Conservation (phyloP, 2,113 vertebrate genomes). For the Orthochromis indermauri region DNA sequence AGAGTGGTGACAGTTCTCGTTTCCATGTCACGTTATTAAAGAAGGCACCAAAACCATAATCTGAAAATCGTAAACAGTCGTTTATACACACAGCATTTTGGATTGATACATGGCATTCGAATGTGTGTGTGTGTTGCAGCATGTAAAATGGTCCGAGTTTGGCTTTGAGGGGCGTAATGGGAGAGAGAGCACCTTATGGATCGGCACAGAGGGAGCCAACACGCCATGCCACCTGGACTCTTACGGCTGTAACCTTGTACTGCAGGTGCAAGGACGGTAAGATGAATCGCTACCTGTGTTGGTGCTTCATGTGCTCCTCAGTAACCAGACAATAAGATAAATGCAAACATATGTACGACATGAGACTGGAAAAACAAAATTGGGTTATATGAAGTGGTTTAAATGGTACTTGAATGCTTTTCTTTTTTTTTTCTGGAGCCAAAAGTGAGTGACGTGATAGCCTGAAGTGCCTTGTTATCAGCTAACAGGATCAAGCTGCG, state of each 20-base stretch:
- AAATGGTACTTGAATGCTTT: neutral
- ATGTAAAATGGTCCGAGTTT: slow-evolving; percentile 87
- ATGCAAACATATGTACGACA: rapidly evolving
- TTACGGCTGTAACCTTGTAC: slow-evolving; percentile 91
- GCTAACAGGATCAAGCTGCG: neutral
- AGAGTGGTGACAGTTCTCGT: neutral
- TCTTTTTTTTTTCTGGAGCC: too few species aligned
- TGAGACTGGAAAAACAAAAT: neutral
- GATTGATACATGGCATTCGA: neutral
- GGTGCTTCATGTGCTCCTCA: neutral
- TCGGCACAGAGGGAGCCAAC: slow-evolving; percentile 85
- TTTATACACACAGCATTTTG: neutral
- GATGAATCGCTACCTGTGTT: neutral
- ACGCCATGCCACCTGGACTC: slow-evolving; percentile 93
- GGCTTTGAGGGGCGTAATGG: slow-evolving; percentile 86
- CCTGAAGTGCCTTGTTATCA: neutral
- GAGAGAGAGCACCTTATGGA: slow-evolving; percentile 88
- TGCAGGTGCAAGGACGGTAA: slow-evolving; percentile 96
- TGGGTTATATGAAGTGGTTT: neutral
- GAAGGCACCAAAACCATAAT: neutral
- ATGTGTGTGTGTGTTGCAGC: slow-evolving; percentile 60
- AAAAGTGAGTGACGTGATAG: too few species aligned
- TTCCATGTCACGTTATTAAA: neutral
- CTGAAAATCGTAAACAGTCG: neutral
- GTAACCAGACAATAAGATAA: neutral